Conservation (phyloP, 2,888 invertebrate genomes). For the Celastrina argiolus region DNA sequence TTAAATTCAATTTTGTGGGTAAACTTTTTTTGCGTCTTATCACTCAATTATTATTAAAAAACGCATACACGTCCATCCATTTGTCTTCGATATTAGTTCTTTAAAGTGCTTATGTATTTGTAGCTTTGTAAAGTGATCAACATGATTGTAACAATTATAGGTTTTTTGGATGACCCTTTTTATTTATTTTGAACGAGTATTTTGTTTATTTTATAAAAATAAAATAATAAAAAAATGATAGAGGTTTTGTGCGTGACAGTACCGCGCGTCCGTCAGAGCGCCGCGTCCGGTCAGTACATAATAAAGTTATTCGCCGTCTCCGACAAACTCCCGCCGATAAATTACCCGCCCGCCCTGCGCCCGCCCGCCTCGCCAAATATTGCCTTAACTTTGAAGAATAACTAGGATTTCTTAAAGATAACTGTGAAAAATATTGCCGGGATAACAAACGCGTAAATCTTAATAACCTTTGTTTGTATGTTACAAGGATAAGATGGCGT, state of each 20-base stretch:
- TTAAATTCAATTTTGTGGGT: too few relatives aligned
- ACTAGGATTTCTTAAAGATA: slow-evolving; percentile 57
- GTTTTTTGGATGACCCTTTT: too few relatives aligned
- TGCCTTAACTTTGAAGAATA: slow-evolving; percentile 74
- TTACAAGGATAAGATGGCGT: background rate
- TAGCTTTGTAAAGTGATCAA: too few relatives aligned
- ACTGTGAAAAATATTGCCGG: slow-evolving; percentile 48
- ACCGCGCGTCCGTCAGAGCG: slow-evolving; percentile 38
- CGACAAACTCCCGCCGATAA: slow-evolving; percentile 76
- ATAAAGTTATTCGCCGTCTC: slow-evolving; percentile 77
- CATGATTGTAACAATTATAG: too few relatives aligned
- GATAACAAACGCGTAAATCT: slow-evolving; percentile 29
- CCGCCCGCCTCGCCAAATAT: slow-evolving; percentile 63
- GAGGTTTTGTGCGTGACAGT: slow-evolving; percentile 40
- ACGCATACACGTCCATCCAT: too few relatives aligned
- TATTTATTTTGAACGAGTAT: too few relatives aligned
- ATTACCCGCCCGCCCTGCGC: slow-evolving; percentile 69
- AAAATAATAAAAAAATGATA: background rate
- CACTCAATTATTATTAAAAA: too few relatives aligned
- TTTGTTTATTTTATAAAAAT: too few relatives aligned
- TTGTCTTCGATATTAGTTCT: too few relatives aligned
- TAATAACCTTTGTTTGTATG: slow-evolving; percentile 27
- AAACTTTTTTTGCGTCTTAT: too few relatives aligned
- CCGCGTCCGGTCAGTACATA: slow-evolving; percentile 75
- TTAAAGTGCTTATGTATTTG: too few relatives aligned